Base-by-base conservation (phyloP, 2,888 invertebrate species). In the Scelioninae gen. 2 region DNA sequence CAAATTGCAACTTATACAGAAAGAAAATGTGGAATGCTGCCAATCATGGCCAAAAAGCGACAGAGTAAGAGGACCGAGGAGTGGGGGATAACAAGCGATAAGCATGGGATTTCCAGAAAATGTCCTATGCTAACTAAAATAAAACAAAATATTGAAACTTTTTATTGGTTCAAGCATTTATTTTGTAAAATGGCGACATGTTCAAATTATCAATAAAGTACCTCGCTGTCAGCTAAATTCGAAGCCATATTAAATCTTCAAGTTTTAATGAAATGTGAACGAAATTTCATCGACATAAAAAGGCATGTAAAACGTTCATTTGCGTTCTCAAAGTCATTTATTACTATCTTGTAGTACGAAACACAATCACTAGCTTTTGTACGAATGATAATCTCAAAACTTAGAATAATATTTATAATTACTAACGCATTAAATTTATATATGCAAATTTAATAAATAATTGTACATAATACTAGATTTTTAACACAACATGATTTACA, bases 201-300 rank as follows among this genome's bases (percentile, higher is more conserved):
- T 33, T 57, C 1, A 6, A 31, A 28, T 10, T 28, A 22, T 13
- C 0, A 61, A n/a, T 46, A 2, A 11, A 13, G 18, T 61, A 61
- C 63, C 63, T 63, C 63, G 18, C 52, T 63, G 13, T 52, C 63
- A 10, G 18, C 9, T 25, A 63, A 41, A 63, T 41, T 63, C 6
- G 63, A 10, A 10, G 63, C 63, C 63, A 63, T 63, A 63, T 63
- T 61, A 39, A 9, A 45, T 31, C 31, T 58, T 33, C 16, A 31
- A 53, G 13, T 10, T 19, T 33, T 16, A 16, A 45, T 9, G 16
- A 39, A 6, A 13, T n/a, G n/a, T n/a, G n/a, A 10, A 13, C 39
- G 39, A 53, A 6, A 53, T 39, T 53, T 53, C 53, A 53, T 39
- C 39, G 39, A 15, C 53, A 53, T 53, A 25, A 25, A 53, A 53